A percentile compares a stretch with the other conserved stretches of the same genome.
These are phyloP conservation scores for Lophochroa leadbeateri DNA, from an alignment of 2,113 vertebrate species.

Conservation along the genomic window DNA sequence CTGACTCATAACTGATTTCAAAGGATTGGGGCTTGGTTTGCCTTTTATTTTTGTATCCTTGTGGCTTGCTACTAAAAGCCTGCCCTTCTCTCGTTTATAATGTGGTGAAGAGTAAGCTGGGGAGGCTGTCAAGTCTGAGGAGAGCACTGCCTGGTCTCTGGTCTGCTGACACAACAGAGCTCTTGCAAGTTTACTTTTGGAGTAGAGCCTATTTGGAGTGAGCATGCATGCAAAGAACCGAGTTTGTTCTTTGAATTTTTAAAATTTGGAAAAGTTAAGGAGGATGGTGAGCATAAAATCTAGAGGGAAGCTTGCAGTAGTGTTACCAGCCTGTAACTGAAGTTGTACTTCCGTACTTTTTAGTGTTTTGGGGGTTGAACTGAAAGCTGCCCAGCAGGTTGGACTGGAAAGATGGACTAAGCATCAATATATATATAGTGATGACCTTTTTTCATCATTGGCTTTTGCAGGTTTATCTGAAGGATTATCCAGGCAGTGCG, in stretches of 20 bases:
- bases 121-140: background rate
- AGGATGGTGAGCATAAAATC: background rate
- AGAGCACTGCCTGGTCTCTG: background rate
- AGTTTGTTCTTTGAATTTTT: background rate
- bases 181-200: background rate
- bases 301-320: background rate
- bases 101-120: background rate
- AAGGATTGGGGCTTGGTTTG: background rate
- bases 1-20: background rate
- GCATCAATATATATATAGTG: background rate
- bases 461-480: background rate
- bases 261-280: background rate
- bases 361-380: background rate
- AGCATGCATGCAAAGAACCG: background rate
- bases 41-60: background rate
- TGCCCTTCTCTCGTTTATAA: background rate
- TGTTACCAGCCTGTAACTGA: background rate
- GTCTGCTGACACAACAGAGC: background rate
- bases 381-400: background rate
- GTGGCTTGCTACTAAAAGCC: background rate
- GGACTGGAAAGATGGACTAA: background rate
- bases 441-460: background rate
- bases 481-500: background rate
- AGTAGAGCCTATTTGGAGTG: background rate
- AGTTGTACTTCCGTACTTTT: background rate